A percentile compares a stretch with the other conserved stretches of the same genome.
phyloP scores from a whole-genome alignment of 2,797 vertebrate species.

The Lagodon rhomboides region DNA sequence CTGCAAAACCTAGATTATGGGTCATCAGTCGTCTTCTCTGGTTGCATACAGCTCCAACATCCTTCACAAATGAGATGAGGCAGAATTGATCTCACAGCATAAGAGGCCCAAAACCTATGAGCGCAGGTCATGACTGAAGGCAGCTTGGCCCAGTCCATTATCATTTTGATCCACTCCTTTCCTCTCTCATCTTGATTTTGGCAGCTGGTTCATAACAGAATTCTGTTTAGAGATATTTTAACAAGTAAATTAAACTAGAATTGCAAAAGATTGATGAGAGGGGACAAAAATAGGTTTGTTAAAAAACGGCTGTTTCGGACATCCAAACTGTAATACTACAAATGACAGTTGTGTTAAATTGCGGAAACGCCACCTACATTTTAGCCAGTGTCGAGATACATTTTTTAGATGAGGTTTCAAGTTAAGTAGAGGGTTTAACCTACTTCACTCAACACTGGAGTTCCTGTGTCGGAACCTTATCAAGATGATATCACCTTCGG shows the following conservation, averaged over 20 bases:
- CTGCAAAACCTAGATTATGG: neutral
- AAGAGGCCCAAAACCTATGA: too few species aligned
- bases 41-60: neutral
- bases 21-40: neutral
- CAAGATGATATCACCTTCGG: conserved; percentile 9
- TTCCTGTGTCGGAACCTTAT: conserved; percentile 26
- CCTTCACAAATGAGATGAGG: neutral
- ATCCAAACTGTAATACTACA: neutral
- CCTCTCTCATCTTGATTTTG: neutral
- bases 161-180: neutral
- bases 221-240: neutral
- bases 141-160: neutral
- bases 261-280: neutral
- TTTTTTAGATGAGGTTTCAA: neutral
- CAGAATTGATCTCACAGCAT: too few species aligned
- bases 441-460: neutral
- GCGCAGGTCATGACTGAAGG: neutral
- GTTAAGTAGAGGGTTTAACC: neutral
- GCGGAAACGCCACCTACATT: neutral
- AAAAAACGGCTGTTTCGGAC: neutral
- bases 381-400: neutral
- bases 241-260: neutral
- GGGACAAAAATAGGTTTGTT: neutral
- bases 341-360: neutral
- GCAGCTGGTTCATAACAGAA: neutral